phyloP scores from a whole-genome alignment of 2,113 vertebrate species.

The Diglossa brunneiventris region DNA sequence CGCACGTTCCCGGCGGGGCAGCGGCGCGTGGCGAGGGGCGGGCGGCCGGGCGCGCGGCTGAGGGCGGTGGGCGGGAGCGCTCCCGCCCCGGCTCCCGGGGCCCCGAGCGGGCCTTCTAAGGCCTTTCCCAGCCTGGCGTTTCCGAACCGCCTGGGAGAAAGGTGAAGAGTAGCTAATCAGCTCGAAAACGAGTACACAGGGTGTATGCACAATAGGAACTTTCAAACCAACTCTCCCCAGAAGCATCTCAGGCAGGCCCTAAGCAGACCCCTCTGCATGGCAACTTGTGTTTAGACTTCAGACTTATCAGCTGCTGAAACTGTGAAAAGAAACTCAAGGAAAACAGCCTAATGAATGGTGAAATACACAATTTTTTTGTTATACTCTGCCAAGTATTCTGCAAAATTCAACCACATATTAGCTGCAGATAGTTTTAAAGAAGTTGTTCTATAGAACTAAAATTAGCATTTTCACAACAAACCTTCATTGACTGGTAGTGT shows the following conservation, averaged over 20 bases:
- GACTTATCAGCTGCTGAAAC: not conserved
- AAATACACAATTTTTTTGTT: not conserved
- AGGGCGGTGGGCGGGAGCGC: too few species aligned
- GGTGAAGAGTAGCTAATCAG: too few species aligned
- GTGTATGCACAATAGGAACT: too few species aligned
- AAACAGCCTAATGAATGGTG: not conserved
- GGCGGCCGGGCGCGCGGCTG: too few species aligned
- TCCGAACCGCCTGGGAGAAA: not conserved
- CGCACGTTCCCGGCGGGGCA: too few species aligned
- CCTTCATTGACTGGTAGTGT: fast-evolving
- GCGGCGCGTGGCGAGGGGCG: not conserved
- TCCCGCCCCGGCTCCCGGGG: too few species aligned
- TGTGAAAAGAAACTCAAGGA: not conserved
- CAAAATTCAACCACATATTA: not conserved
- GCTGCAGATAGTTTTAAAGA: not conserved
- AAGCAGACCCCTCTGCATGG: not conserved
- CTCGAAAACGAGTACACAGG: not conserved
- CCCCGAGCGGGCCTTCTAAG: fast-evolving
- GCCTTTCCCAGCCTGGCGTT: fast-evolving
- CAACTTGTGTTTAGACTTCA: not conserved
- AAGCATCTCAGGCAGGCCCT: not conserved
- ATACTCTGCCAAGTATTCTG: not conserved
- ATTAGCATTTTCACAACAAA: not conserved
- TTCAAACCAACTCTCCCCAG: too few species aligned
- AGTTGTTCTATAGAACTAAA: not conserved